Conservation (phyloP, 92 coral and sea anemone species). For the Plumapathes pennacea region DNA sequence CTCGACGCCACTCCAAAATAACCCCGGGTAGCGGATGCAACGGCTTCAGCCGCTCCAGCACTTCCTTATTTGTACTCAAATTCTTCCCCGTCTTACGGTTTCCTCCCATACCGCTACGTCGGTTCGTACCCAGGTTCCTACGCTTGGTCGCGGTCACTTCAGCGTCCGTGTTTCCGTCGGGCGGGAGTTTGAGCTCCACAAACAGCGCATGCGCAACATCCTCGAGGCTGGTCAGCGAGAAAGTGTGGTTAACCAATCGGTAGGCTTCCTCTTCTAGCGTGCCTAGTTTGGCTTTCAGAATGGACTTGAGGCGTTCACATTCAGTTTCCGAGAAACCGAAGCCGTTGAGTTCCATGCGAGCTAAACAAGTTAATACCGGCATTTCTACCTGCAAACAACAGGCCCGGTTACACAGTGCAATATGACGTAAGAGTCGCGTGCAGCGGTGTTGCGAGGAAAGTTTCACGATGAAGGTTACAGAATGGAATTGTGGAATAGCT, state of each 20-base stretch:
- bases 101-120: slow-evolving; percentile 51
- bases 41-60: slow-evolving; percentile 72
- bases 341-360: slow-evolving; percentile 96
- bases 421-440: neutral
- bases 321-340: slow-evolving; percentile 90
- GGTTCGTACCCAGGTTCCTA: slow-evolving; percentile 61
- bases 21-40: slow-evolving; percentile 88
- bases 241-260: slow-evolving; percentile 84
- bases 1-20: slow-evolving; percentile 92
- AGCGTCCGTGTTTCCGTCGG: slow-evolving; percentile 73
- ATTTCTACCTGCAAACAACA: slow-evolving; percentile 67
- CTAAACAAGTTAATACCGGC: slow-evolving; percentile 83
- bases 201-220: slow-evolving; percentile 89
- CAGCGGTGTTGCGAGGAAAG: too few relatives aligned
- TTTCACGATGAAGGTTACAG: too few relatives aligned
- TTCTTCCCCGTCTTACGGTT: slow-evolving; percentile 64
- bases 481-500: too few relatives aligned
- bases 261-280: slow-evolving; percentile 88
- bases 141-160: slow-evolving; percentile 45
- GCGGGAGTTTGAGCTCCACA: slow-evolving; percentile 86
- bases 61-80: slow-evolving; percentile 92
- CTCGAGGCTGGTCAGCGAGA: slow-evolving; percentile 82
- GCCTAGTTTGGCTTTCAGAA: slow-evolving; percentile 85
- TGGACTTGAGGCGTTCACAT: slow-evolving; percentile 83
- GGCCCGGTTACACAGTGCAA: neutral